Conservation (phyloP, 2,888 invertebrate species). For the Papilio gigon region DNA sequence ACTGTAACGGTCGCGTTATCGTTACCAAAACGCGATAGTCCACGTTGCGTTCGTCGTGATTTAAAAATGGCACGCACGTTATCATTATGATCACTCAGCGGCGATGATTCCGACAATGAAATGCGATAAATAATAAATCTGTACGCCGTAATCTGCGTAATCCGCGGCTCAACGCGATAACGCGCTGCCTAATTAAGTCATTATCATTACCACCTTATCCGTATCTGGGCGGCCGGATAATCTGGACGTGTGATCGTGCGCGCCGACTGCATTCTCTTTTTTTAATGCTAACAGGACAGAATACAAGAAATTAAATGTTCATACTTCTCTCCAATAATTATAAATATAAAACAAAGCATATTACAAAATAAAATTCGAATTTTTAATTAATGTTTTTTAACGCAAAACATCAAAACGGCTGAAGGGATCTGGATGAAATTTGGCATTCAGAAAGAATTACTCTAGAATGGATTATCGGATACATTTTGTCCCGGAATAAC, state of each 20-base stretch:
- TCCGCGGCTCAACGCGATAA: slow-evolving; percentile 63
- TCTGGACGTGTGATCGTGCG: slow-evolving; percentile 51
- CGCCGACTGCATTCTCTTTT: slow-evolving; percentile 1
- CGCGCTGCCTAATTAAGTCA: slow-evolving; percentile 57
- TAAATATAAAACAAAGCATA: background rate
- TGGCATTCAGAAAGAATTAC: no score
- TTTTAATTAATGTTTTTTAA: no score
- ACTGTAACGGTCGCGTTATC: slow-evolving; percentile 20
- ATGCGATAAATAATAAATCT: slow-evolving; percentile 73
- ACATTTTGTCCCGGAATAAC: no score
- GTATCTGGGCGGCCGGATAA: slow-evolving; percentile 49
- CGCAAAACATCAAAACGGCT: no score
- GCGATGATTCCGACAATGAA: slow-evolving; percentile 62
- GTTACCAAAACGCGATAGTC: slow-evolving; percentile 11
- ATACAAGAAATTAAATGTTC: background rate
- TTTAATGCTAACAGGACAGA: background rate
- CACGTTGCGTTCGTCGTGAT: slow-evolving; percentile 21
- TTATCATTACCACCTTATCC: slow-evolving; percentile 54
- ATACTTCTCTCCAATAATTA: no score
- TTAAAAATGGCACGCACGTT: slow-evolving; percentile 45
- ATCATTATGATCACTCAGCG: slow-evolving; percentile 49
- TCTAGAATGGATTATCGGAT: no score
- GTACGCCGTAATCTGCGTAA: slow-evolving; percentile 63
- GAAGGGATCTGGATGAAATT: no score
- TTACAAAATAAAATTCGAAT: no score